Base-by-base conservation (phyloP, 2,888 invertebrate genomes). In the Ceraclea dissimilis region DNA sequence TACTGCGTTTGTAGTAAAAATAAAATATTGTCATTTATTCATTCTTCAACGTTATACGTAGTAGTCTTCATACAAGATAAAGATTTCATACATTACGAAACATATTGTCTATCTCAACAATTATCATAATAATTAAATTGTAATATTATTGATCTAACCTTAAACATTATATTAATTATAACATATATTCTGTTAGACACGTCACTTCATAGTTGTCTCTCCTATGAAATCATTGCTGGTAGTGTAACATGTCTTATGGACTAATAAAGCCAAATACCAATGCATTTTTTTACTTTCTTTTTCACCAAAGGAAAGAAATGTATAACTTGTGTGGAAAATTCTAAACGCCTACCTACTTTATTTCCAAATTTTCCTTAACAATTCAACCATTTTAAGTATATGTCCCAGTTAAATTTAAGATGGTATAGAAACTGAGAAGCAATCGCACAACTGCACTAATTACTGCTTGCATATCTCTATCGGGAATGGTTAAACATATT, bases 221-320 rank as follows among this genome's bases (percentile, higher is more conserved):
- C 59, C 57, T 56, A 52, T 54, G 2, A 46, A 57, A 57, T 57
- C 54, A 49, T 48, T 49, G 43, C 21, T 55, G 51, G 58, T 60
- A 54, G 54, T 60, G 58, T 55, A 60, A 61, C 60, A 61, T 61
- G 62, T 62, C 60, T 60, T 62, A 62, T 62, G 62, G 62, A 58
- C 62, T 62, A 62, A 75, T 78, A 78, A 78, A 78, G 78, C 78
- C 77, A 76, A 75, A 73, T 78, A 78, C 78, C 78, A 78, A 78
- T 78, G 78, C 78, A 77, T 78, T 71, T 53, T 71, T 53, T 59
- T 61, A 59, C 59, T 61, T 61, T 26, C 49, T 57, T 4, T 39
- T 13, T 8, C 39, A 31, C 31, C 31, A 11, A 5, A n/a, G 5
- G 13, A 26, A 26, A 39, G 39, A 39, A 39, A 39, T 39, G 39